Percentiles rank a stretch among this genome's conserved stretches.
These are phyloP conservation scores for Petrocephalus zakoni DNA, from an alignment of 2,113 vertebrate genomes.

Conservation along the genomic window DNA sequence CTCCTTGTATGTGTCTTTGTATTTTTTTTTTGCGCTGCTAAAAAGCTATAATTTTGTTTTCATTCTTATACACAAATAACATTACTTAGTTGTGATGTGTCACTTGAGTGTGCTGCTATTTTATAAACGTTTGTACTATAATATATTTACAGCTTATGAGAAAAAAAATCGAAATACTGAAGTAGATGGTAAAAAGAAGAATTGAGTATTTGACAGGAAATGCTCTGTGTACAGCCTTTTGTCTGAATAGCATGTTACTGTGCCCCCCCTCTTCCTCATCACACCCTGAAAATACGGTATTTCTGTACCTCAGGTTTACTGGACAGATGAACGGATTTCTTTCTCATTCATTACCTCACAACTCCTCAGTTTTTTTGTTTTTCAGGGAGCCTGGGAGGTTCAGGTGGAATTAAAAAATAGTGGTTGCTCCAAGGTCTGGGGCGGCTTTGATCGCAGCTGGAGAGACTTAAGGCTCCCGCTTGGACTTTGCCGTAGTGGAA, in stretches of 20 bases:
- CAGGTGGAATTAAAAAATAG: conserved; percentile 25
- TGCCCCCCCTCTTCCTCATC: conserved; percentile 61
- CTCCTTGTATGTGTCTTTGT: conserved; percentile 62
- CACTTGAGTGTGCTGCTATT: conserved; percentile 99
- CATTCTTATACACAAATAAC: conserved; percentile 93
- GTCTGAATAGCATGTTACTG: conserved; percentile 71
- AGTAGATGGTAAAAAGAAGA: conserved; percentile 86
- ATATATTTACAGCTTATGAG: conserved; percentile 96
- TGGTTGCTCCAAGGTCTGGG: conserved; percentile 19
- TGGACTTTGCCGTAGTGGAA: conserved; percentile 63
- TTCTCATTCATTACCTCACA: conserved; percentile 79
- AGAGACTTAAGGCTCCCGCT: conserved; percentile 59
- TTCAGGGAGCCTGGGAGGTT: conserved; percentile 57
- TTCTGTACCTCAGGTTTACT: conserved; percentile 96
- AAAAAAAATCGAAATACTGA: conserved; percentile 83
- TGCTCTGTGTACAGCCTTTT: conserved; percentile 76
- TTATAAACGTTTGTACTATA: conserved; percentile 99
- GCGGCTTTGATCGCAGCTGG: conserved; percentile 19
- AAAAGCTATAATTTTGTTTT: conserved; percentile 93
- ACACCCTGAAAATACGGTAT: conserved; percentile 79
- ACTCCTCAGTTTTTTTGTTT: conserved; percentile 57
- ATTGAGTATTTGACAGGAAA: conserved; percentile 92
- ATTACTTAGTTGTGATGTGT: conserved; percentile 99
- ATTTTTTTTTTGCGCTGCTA: conserved; percentile 89
- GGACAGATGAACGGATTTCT: conserved; percentile 68